Evolutionary conservation across 30 jellyfish, hydroid and myxozoan genomes (phyloP).

Genomic region (Phacellophora camtschatica): DNA sequence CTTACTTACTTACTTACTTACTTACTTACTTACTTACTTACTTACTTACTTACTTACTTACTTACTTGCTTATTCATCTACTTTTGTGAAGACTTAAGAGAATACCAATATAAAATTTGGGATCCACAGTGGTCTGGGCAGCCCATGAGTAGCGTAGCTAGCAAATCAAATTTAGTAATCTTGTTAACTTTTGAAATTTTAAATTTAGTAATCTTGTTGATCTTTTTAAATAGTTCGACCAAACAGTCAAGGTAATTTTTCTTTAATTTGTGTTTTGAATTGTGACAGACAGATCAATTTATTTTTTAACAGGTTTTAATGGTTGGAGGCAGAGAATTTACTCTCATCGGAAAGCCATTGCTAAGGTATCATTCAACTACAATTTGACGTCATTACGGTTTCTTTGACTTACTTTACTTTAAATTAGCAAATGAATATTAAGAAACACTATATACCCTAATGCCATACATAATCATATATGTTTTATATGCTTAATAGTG

Average conservation of each 20-base stretch:
- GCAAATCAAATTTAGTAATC: neutral
- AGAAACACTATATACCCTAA: too few species aligned
- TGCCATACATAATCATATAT: too few species aligned
- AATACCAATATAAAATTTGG: too few species aligned
- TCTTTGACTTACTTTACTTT: too few species aligned
- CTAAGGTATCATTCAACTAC: constrained; percentile 18
- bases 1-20: neutral
- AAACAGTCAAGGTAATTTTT: neutral
- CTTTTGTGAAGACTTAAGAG: neutral
- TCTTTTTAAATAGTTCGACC: neutral
- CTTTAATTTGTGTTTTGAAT: neutral
- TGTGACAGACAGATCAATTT: constrained; percentile 80
- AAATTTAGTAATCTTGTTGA: neutral
- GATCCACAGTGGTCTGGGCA: too few species aligned
- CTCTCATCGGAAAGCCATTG: constrained; percentile 90
- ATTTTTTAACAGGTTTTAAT: constrained; percentile 30
- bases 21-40: neutral
- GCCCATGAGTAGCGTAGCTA: neutral
- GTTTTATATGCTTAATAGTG: too few species aligned
- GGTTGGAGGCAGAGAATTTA: constrained; percentile 89
- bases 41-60: neutral
- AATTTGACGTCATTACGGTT: neutral
- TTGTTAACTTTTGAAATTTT: neutral
- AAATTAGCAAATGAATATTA: too few species aligned
- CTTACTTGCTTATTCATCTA: neutral